Base-by-base conservation (phyloP, 2,888 invertebrate genomes). In the Oasisia sp. region DNA sequence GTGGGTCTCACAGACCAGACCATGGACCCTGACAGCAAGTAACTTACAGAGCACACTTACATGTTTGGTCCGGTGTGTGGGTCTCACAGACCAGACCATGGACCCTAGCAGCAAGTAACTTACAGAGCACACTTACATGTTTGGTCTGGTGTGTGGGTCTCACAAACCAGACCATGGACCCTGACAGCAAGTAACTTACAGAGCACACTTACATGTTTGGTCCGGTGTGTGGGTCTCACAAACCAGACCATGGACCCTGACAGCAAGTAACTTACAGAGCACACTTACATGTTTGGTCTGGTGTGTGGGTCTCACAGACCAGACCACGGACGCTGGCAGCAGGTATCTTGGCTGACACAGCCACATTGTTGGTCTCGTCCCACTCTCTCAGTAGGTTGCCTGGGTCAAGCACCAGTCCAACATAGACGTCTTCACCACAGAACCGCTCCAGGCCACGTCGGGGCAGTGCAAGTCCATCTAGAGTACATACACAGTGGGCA, bases 401-500 rank as follows among this genome's bases (percentile, higher is more conserved):
- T 27, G 74, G 74, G 74, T 74, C 74, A 19, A 74, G 74, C n/a
- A 74, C 74, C 19, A 74, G 19, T 74, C 27, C 74, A 74, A 74
- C 74, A 74, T 19, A 74, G 74, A 74, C 27, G 74, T 74, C 74
- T 74, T 19, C 19, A 74, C 74, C 74, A 74, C 74, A 74, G 74
- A 74, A 74, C 74, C 7, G 74, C 74, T 74, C 74, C 19, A 74
- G 27, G 27, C 74, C 74, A 74, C 14, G 2, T 27, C 1, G 14
- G 74, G 74, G 74, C 74, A 74, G 74, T 19, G 74, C 74, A n/a
- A 74, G 74, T 74, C 74, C 74, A 74, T 74, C 74, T 74, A 19
- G 27, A 74, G 27, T 3, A 74, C 27, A 74, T 19, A n/a, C 27
- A 74, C 5, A 27, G 74, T 50, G 74, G 27, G 38, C 38, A 38